These are phyloP conservation scores for Ianthella basta DNA, from an alignment of 37 sponge, comb jelly and placozoan genomes.

Conservation along the genomic window DNA sequence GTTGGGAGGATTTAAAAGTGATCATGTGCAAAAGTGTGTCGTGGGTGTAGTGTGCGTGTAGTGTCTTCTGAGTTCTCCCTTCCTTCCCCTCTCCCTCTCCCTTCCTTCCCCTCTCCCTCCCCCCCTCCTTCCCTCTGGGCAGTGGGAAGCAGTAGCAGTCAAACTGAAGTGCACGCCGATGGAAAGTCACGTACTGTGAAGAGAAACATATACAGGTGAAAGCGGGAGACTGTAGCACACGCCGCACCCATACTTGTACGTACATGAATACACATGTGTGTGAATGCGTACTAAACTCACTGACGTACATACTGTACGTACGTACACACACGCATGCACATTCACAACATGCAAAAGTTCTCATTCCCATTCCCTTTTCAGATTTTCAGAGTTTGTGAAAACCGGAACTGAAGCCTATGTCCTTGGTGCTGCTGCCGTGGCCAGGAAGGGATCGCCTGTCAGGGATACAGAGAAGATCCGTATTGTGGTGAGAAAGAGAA, in stretches of 20 bases:
- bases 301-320: neutral
- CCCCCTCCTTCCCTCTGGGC: neutral
- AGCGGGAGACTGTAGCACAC: neutral
- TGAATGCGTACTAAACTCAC: too few species aligned
- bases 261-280: too few species aligned
- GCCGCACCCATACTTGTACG: too few species aligned
- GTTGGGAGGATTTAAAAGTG: too few species aligned
- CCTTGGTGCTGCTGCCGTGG: slow-evolving; percentile 50
- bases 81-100: too few species aligned
- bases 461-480: slow-evolving; percentile 41
- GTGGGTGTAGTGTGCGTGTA: too few species aligned
- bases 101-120: neutral
- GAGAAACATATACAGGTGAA: slow-evolving; percentile 85
- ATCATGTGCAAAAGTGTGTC: too few species aligned
- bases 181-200: slow-evolving; percentile 68
- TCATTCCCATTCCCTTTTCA: slow-evolving; percentile 31
- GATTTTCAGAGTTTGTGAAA: slow-evolving; percentile 94
- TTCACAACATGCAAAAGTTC: neutral
- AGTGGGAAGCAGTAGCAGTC: too few species aligned
- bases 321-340: neutral
- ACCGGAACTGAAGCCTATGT: slow-evolving; percentile 89
- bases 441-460: neutral
- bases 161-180: neutral
- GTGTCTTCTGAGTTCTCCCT: too few species aligned
- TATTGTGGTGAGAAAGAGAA: slow-evolving; percentile 63